phyloP scores from a whole-genome alignment of 2,888 invertebrate species.

The Cataglyphis cursor region DNA sequence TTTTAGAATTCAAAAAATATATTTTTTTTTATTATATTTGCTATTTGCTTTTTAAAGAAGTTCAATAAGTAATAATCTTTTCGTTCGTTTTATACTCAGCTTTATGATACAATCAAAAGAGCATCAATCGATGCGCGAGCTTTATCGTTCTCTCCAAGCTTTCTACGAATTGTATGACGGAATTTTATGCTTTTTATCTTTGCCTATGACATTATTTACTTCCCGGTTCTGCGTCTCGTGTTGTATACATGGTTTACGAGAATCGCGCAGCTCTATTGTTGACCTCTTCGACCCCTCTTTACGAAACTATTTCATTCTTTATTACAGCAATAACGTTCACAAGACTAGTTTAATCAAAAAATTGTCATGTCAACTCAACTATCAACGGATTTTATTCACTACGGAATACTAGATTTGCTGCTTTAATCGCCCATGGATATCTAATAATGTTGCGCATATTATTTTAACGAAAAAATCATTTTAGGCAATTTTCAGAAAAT shows the following conservation, averaged over 20 bases:
- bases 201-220: slow-evolving; percentile 48
- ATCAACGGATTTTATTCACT: slow-evolving; percentile 2
- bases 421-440: not conserved
- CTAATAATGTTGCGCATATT: not conserved
- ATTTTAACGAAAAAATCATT: not conserved
- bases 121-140: not conserved
- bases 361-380: not conserved
- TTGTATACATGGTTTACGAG: slow-evolving; percentile 37
- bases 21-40: not conserved
- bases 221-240: slow-evolving; percentile 17
- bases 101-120: not conserved
- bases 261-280: not conserved
- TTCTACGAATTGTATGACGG: slow-evolving; percentile 1
- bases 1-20: not conserved
- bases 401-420: not conserved
- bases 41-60: not conserved
- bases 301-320: slow-evolving; percentile 24
- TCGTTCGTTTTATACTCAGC: not conserved
- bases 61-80: not conserved
- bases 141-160: slow-evolving; percentile 14
- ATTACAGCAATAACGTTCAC: not conserved
- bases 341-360: slow-evolving; percentile 14
- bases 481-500: not conserved
- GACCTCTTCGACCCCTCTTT: slow-evolving; percentile 1
- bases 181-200: slow-evolving; percentile 32